phyloP scores from a whole-genome alignment of 2,113 vertebrate genomes.

The Planiliza haematocheilus region DNA sequence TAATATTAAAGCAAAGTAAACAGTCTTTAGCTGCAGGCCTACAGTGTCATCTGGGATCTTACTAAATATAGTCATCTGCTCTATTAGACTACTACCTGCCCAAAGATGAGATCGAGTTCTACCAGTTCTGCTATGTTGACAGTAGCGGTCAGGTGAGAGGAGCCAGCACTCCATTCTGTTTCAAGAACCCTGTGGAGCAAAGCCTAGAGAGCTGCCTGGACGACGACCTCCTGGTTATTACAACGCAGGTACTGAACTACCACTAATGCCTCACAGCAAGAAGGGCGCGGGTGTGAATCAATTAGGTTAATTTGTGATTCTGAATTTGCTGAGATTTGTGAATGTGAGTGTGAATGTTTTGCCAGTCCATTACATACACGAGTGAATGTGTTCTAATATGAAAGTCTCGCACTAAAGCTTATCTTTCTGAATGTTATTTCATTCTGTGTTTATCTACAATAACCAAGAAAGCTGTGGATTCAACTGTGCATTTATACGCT shows the following conservation, averaged over 20 bases:
- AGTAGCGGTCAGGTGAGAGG: constrained; percentile 77
- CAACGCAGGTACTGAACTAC: constrained; percentile 81
- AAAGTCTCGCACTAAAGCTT: no score
- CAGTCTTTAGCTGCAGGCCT: neutral
- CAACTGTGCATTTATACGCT: neutral
- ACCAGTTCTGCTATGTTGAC: constrained; percentile 87
- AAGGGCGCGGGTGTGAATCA: no score
- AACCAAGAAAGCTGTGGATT: no score
- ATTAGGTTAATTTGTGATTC: no score
- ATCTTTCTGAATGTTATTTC: no score
- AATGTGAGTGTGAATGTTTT: no score
- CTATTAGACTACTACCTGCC: constrained; percentile 82
- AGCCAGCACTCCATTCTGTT: constrained; percentile 84
- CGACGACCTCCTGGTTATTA: constrained; percentile 81
- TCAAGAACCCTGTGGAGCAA: constrained; percentile 61
- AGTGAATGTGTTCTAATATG: no score
- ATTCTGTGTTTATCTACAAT: neutral
- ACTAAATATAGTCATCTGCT: no score
- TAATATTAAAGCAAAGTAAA: neutral
- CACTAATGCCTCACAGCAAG: no score
- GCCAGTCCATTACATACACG: no score
- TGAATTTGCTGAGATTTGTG: no score
- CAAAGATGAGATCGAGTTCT: constrained; percentile 83
- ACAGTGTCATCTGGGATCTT: no score
- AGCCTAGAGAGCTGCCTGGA: constrained; percentile 63